phyloP scores from a whole-genome alignment of 2,888 invertebrate genomes.

The Mesorhabditis spiculigera region DNA sequence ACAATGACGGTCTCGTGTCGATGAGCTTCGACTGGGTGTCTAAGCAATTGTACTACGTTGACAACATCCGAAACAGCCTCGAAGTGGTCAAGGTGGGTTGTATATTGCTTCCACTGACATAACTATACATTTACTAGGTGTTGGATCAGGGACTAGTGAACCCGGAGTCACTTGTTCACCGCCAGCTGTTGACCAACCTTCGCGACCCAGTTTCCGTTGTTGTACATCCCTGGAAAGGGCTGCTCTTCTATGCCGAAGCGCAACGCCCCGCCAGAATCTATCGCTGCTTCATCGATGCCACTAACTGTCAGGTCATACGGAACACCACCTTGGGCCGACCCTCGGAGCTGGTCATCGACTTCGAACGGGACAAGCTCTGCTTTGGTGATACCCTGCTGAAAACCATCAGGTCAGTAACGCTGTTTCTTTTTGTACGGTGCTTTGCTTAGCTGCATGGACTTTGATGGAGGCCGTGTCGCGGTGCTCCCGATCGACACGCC shows the following conservation, averaged over 20 bases:
- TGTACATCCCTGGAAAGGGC: constrained; percentile 85
- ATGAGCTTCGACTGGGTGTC: constrained; percentile 92
- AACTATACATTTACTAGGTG: constrained; percentile 23
- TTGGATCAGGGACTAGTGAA: constrained; percentile 45
- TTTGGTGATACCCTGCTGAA: constrained; percentile 67
- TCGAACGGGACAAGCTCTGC: constrained; percentile 59
- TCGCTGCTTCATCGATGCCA: constrained; percentile 84
- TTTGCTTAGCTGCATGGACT: constrained; percentile 59
- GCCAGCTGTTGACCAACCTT: constrained; percentile 48
- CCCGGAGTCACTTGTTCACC: constrained; percentile 53
- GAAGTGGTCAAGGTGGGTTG: constrained; percentile 63
- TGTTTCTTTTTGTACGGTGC: neutral
- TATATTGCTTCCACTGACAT: too few species aligned
- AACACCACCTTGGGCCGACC: constrained; percentile 59
- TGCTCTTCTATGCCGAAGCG: constrained; percentile 92
- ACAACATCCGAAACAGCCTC: constrained; percentile 85
- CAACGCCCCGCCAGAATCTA: constrained; percentile 86
- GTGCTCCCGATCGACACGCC: constrained; percentile 13
- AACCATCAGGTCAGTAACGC: constrained; percentile 29
- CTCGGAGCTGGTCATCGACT: constrained; percentile 61
- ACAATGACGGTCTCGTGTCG: constrained; percentile 94
- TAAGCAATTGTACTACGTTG: constrained; percentile 90
- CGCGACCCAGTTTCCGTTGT: constrained; percentile 92
- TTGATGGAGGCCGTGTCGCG: constrained; percentile 46
- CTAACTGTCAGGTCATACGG: constrained; percentile 68